Percentiles rank a stretch among this genome's conserved stretches.
Conservation (phyloP, 2,888 invertebrate species). For the Caenorhabditis wallacei region DNA sequence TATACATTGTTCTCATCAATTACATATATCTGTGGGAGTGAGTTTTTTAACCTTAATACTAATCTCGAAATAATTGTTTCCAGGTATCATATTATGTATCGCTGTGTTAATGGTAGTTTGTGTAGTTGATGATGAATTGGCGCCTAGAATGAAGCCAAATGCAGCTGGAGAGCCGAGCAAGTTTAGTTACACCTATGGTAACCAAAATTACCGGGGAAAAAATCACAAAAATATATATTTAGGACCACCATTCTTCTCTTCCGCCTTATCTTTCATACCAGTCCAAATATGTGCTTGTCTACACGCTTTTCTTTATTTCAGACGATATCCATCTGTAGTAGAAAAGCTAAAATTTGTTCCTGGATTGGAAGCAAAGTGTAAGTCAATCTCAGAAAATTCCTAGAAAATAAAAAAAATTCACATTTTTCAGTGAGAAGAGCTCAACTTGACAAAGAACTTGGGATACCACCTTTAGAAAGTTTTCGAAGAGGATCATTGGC, state of each 20-base stretch:
- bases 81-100: constrained; percentile 76
- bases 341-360: constrained; percentile 76
- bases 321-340: constrained; percentile 74
- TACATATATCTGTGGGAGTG: constrained; percentile 81
- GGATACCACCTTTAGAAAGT: constrained; percentile 75
- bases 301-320: constrained; percentile 79
- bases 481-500: constrained; percentile 73
- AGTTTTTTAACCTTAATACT: constrained; percentile 18
- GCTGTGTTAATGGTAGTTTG: constrained; percentile 83
- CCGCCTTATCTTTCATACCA: constrained; percentile 80
- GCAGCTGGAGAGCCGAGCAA: constrained; percentile 81
- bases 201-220: too few relatives aligned
- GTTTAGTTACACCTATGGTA: constrained; percentile 80
- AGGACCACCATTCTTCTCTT: constrained; percentile 80
- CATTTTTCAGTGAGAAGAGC: constrained; percentile 72
- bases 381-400: constrained; percentile 1
- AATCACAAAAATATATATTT: constrained; percentile 10
- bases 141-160: constrained; percentile 81
- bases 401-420: background rate
- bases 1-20: constrained; percentile 80
- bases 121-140: constrained; percentile 82
- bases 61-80: constrained; percentile 1
- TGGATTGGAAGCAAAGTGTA: constrained; percentile 73
- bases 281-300: constrained; percentile 81
- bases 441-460: constrained; percentile 77